Conservation (phyloP, 2,888 invertebrate species). For the Ormia ochracea region DNA sequence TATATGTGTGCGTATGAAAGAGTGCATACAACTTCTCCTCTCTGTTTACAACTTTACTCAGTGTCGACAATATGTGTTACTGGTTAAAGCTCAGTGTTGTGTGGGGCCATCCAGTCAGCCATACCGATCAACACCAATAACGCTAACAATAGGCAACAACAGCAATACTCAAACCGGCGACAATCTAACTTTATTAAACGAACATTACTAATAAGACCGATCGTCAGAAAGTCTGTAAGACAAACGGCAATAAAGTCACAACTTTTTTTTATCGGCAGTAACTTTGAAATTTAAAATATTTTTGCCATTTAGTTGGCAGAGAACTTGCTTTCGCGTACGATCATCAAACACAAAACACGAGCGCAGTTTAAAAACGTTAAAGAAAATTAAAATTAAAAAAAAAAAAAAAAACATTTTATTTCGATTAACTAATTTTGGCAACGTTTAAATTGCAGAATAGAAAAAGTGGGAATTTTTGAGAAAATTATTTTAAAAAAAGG, state of each 20-base stretch:
- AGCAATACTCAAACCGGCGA: constrained; percentile 15
- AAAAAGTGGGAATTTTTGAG: constrained; percentile 6
- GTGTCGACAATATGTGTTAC: constrained; percentile 25
- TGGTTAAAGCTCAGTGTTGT: constrained; percentile 60
- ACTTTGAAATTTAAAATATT: constrained; percentile 61
- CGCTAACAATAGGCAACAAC: constrained; percentile 9
- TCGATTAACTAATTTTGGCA: constrained; percentile 41
- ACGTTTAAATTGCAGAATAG: not conserved
- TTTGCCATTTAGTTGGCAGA: constrained; percentile 71
- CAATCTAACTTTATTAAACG: constrained; percentile 46
- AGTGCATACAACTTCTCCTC: constrained; percentile 29
- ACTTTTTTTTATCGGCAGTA: constrained; percentile 41
- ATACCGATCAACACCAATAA: constrained; percentile 52
- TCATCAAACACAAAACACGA: constrained; percentile 55
- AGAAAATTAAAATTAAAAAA: constrained; percentile 25
- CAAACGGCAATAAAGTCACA: constrained; percentile 54
- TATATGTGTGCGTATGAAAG: not conserved
- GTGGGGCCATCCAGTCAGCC: constrained; percentile 50
- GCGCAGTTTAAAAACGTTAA: constrained; percentile 35
- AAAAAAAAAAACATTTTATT: constrained; percentile 10
- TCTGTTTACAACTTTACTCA: constrained; percentile 36
- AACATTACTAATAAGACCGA: constrained; percentile 28
- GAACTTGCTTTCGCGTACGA: constrained; percentile 72
- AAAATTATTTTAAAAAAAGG: constrained; percentile 22
- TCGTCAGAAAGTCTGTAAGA: not conserved